Evolutionary conservation across 2,888 invertebrate genomes (phyloP), one percentile per base, ranked within the genome.

Genomic region (Xestia sexstrigata): DNA sequence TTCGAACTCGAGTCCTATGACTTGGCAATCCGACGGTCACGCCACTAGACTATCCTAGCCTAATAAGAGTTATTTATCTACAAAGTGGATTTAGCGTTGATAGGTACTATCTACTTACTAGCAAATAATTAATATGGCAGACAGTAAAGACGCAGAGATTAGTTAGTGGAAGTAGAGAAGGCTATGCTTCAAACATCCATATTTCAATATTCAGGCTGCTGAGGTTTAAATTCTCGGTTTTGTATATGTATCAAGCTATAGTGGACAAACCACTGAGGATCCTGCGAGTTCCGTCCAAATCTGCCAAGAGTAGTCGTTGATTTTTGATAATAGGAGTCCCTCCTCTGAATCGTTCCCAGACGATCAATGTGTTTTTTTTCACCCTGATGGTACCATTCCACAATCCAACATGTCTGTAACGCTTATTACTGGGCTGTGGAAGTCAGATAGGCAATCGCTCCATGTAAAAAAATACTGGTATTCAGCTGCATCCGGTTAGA

Each of bases 251-350:
- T 17, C 49, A 20, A 49, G 20, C 9, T n/a, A 11, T n/a, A 11
- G 11, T 52, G 7, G 11, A n/a, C 9, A n/a, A n/a, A 3, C 23
- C 15, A 26, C 13, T 1, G 55, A 4, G 0, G 8, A 49, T n/a
- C 1, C 1, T 26, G n/a, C 55, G 9, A 11, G 9, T 52, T 3
- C 23, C 11, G 9, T 52, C 13, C 13, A n/a, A 6, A 13, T 26
- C 0, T n/a, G 13, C n/a, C 13, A 26, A n/a, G n/a, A 55, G 13
- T 55, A 55, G 0, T 1, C 4, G 0, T 4, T n/a, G 55, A n/a
- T 55, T n/a, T 55, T 55, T n/a, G n/a, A 55, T 5, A 55, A 4
- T 1, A 55, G 55, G n/a, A n/a, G 23, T 55, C 55, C n/a, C 11
- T 55, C n/a, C n/a, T 58, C n/a, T 26, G 13, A 15, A n/a, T n/a